A percentile compares a stretch with the other conserved stretches of the same genome.
These are phyloP conservation scores for Rhinoderma darwinii DNA, from an alignment of 2,113 vertebrate genomes.

Conservation along the genomic window DNA sequence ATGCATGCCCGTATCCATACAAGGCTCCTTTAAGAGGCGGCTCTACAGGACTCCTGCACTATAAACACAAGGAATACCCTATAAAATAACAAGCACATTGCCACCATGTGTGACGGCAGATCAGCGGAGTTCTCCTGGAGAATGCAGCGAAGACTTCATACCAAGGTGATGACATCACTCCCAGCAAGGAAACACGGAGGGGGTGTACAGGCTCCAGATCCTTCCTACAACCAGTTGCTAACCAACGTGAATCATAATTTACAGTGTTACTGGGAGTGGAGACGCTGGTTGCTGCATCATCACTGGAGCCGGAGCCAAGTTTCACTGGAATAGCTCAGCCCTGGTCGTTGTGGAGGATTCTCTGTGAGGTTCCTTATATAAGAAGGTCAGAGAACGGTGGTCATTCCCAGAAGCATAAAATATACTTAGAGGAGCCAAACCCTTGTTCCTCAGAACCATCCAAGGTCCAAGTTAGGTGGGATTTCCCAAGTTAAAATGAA, in stretches of 20 bases:
- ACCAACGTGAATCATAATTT: conserved; percentile 47
- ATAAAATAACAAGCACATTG: not conserved
- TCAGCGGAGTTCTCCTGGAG: not conserved
- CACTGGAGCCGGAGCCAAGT: not conserved
- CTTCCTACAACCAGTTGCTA: conserved; percentile 44
- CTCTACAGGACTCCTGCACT: not conserved
- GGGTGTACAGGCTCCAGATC: not conserved
- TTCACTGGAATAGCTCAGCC: not conserved
- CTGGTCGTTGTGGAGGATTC: not conserved
- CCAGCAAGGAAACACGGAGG: not conserved
- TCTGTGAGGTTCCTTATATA: not conserved
- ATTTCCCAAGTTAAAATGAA: no score
- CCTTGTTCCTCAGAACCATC: not conserved
- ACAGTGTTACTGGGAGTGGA: conserved; percentile 50
- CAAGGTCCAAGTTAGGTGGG: not conserved
- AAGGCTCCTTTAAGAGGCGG: not conserved
- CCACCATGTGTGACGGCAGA: not conserved
- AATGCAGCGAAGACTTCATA: conserved; percentile 35
- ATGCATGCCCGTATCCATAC: no score
- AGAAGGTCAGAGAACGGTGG: no score
- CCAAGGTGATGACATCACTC: conserved; percentile 41
- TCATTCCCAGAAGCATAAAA: not conserved
- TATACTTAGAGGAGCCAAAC: not conserved
- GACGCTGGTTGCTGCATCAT: not conserved
- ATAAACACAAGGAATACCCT: not conserved